Percentiles rank a stretch among this genome's conserved stretches.
Evolutionary conservation across 2,888 invertebrate species (phyloP).

Genomic region (Luffia ferchaultella): DNA sequence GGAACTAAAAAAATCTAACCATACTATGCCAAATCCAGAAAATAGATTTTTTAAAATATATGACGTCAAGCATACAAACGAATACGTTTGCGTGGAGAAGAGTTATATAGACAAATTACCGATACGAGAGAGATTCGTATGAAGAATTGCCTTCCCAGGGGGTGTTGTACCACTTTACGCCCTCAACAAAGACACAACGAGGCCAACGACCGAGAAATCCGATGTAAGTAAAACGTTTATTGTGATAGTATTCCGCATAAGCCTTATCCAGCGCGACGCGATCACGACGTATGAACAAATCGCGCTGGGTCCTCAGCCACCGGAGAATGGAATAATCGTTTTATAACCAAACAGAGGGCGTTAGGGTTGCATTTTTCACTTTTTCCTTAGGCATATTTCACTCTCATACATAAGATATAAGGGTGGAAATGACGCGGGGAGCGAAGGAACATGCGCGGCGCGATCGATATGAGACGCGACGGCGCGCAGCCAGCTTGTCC

Average conservation of each 20-base stretch:
- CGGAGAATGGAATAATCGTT: slow-evolving; percentile 15
- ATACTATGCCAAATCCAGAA: no score
- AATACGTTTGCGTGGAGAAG: no score
- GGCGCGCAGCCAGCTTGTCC: slow-evolving; percentile 30
- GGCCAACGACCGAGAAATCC: slow-evolving; percentile 7
- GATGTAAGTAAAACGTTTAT: slow-evolving; percentile 12
- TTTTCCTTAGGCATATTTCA: slow-evolving; percentile 38
- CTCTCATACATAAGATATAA: slow-evolving; percentile 62
- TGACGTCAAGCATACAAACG: no score
- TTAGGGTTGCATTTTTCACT: slow-evolving; percentile 30
- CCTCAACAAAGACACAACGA: neutral
- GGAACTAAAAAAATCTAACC: no score
- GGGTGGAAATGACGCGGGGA: slow-evolving; percentile 38
- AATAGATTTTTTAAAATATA: no score
- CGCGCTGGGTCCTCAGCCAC: slow-evolving; percentile 13
- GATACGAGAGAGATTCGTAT: no score
- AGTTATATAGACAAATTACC: no score
- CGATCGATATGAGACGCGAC: slow-evolving; percentile 39
- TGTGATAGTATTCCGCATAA: slow-evolving; percentile 11
- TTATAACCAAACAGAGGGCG: slow-evolving; percentile 1
- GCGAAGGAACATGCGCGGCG: slow-evolving; percentile 43
- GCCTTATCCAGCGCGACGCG: neutral
- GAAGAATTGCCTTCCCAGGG: no score
- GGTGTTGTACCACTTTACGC: no score
- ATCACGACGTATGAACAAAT: slow-evolving; percentile 9